phyloP scores from a whole-genome alignment of 2,888 invertebrate genomes.

The Ennomos fuscantarius region DNA sequence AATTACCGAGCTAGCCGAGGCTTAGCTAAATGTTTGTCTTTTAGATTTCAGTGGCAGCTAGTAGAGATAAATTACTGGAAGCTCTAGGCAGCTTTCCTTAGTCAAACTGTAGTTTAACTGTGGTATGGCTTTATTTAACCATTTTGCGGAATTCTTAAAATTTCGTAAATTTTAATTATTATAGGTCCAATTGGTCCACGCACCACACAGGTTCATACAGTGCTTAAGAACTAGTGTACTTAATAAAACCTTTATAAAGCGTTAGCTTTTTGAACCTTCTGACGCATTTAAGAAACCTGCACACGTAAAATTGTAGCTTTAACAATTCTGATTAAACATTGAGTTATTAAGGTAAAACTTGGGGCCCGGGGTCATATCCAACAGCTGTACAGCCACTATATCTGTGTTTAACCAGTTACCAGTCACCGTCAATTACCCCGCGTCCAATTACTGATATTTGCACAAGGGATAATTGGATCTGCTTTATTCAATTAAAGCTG shows the following conservation, averaged over 20 bases:
- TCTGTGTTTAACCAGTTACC: conserved; percentile 1
- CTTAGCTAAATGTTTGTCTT: conserved; percentile 48
- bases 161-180: no score
- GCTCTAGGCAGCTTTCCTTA: conserved; percentile 12
- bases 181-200: no score
- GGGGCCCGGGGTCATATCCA: not conserved
- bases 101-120: conserved; percentile 12
- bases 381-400: not conserved
- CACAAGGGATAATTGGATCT: conserved; percentile 68
- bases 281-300: no score
- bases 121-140: not conserved
- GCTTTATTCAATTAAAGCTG: conserved; percentile 48
- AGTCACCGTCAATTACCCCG: conserved; percentile 57
- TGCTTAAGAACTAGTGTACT: no score
- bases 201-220: no score
- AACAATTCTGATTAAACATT: no score
- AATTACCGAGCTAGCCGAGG: conserved; percentile 47
- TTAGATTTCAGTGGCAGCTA: conserved; percentile 24
- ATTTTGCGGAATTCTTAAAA: no score
- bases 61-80: conserved; percentile 27
- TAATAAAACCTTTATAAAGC: no score
- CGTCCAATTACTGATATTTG: conserved; percentile 71
- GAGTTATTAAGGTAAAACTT: no score
- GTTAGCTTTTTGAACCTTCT: no score
- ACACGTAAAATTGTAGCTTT: no score